Conservation (phyloP, 2,113 vertebrate species). For the Garra rufa region DNA sequence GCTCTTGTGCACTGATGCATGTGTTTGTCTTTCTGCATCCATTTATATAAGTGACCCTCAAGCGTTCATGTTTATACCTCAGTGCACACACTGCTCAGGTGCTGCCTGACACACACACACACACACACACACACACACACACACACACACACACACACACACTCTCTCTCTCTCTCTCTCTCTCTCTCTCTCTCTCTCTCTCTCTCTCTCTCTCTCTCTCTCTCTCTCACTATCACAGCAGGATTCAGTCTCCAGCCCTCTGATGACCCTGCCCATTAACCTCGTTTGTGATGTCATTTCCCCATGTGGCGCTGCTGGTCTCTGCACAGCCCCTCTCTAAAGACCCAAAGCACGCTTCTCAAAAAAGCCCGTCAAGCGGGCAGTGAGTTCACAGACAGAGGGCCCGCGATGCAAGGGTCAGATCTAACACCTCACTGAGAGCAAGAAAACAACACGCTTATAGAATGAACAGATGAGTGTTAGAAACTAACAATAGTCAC, state of each 20-base stretch:
- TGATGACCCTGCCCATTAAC: constrained; percentile 59
- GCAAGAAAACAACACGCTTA: not conserved
- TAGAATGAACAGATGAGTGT: not conserved
- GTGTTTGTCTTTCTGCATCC: constrained; percentile 18
- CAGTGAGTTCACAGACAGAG: not conserved
- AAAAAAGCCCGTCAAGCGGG: not conserved
- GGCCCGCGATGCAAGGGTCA: not conserved
- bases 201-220: too few species aligned
- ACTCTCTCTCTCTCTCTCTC: too few species aligned
- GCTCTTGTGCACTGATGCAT: not conserved
- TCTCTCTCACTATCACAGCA: not conserved
- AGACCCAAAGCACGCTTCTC: not conserved
- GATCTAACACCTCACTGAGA: not conserved
- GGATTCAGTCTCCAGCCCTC: not conserved
- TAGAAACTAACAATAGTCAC: not conserved
- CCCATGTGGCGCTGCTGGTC: constrained; percentile 27
- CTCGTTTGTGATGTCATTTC: constrained; percentile 49
- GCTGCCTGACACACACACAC: not conserved
- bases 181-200: too few species aligned
- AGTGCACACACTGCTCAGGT: constrained; percentile 19
- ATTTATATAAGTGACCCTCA: constrained; percentile 30
- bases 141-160: too few species aligned
- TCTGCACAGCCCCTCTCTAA: constrained; percentile 1
- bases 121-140: not conserved
- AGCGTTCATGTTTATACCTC: not conserved